Conservation (phyloP, 1,140 invertebrate species). For the Drosophila mojavensis region DNA sequence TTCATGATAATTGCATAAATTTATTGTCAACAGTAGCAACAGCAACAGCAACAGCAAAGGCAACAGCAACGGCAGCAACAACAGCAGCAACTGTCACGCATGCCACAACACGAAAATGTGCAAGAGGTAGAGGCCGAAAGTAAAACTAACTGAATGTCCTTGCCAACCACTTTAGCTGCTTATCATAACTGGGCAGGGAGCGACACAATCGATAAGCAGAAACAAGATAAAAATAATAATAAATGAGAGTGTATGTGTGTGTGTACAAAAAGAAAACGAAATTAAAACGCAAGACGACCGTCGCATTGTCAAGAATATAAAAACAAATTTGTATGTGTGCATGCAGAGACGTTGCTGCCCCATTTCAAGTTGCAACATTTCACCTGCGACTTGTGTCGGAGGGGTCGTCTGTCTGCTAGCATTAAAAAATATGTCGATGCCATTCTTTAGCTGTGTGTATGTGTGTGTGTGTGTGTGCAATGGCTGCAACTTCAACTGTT, state of each 20-base stretch:
- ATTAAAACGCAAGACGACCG: constrained; percentile 68
- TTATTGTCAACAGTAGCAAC: constrained; percentile 53
- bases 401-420: constrained; percentile 43
- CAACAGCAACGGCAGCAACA: constrained; percentile 9
- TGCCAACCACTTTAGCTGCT: constrained; percentile 26
- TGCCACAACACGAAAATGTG: constrained; percentile 33
- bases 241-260: constrained; percentile 52
- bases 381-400: constrained; percentile 53
- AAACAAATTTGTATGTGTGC: constrained; percentile 23
- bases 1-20: constrained; percentile 62
- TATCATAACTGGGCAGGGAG: constrained; percentile 40
- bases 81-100: constrained; percentile 54
- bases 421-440: constrained; percentile 62
- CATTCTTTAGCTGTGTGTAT: constrained; percentile 33
- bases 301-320: constrained; percentile 45
- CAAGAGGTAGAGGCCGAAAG: not conserved
- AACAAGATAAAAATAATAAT: constrained; percentile 44
- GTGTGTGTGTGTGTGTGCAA: constrained; percentile 38
- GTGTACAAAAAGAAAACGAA: constrained; percentile 71
- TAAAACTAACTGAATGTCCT: constrained; percentile 17
- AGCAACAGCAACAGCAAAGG: constrained; percentile 10
- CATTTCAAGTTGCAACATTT: constrained; percentile 51
- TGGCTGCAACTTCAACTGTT: constrained; percentile 68
- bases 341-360: constrained; percentile 17
- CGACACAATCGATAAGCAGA: constrained; percentile 32